A percentile compares a stretch with the other conserved stretches of the same genome.
These are phyloP conservation scores for Danionella dracula DNA, from an alignment of 2,797 vertebrate genomes.

Conservation along the genomic window DNA sequence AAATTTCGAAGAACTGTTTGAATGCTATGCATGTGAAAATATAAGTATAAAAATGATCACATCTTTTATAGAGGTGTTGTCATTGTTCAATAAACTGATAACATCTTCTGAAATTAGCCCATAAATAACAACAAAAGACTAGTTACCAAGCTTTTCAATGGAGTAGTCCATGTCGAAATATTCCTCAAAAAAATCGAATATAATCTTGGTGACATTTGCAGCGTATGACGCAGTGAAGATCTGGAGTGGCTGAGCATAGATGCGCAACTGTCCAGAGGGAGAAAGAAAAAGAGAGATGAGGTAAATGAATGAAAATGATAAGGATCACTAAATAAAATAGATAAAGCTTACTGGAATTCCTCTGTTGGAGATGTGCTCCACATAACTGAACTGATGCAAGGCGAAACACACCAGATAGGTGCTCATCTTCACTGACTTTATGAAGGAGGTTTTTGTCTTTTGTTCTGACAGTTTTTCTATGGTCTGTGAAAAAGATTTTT, in stretches of 20 bases:
- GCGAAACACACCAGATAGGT: constrained; percentile 97
- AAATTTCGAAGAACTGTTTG: background rate
- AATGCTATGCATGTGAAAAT: no score
- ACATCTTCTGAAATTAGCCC: no score
- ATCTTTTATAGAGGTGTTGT: no score
- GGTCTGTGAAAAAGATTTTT: constrained; percentile 44
- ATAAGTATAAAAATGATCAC: no score
- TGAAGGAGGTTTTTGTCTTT: constrained; percentile 73
- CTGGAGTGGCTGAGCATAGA: constrained; percentile 85
- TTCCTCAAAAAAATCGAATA: constrained; percentile 87
- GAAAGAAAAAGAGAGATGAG: background rate
- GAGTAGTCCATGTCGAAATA: constrained; percentile 88
- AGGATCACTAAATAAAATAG: background rate
- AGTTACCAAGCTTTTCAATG: constrained; percentile 85
- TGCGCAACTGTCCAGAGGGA: constrained; percentile 69
- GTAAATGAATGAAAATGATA: background rate
- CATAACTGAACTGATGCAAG: constrained; percentile 74
- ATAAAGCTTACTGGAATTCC: constrained; percentile 80
- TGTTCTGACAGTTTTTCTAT: constrained; percentile 20
- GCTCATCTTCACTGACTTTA: constrained; percentile 89
- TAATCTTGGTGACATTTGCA: constrained; percentile 73
- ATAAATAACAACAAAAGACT: background rate
- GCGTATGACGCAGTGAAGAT: constrained; percentile 79
- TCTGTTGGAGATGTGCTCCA: constrained; percentile 55
- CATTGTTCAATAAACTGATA: no score